phyloP scores from a whole-genome alignment of 2,888 invertebrate species.

The Pyrochroa serraticornis region DNA sequence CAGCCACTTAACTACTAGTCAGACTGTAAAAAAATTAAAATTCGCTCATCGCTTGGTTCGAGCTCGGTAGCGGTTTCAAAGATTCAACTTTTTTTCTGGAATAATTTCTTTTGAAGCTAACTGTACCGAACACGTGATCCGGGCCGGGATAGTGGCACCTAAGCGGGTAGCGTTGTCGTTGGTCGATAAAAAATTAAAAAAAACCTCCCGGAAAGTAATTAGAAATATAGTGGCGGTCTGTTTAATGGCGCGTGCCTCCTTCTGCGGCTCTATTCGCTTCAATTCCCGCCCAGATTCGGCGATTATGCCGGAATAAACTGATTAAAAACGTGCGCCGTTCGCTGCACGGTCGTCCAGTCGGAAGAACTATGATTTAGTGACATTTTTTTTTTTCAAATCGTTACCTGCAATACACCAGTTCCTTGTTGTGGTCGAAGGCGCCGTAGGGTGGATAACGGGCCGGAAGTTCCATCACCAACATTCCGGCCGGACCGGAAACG shows the following conservation, averaged over 20 bases:
- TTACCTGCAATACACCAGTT: slow-evolving; percentile 75
- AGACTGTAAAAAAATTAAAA: too few relatives aligned
- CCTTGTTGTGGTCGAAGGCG: slow-evolving; percentile 71
- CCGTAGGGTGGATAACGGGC: slow-evolving; percentile 73
- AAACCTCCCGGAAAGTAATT: slow-evolving; percentile 33
- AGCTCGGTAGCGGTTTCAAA: too few relatives aligned
- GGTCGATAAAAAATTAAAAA: slow-evolving; percentile 23
- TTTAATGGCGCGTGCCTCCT: slow-evolving; percentile 31
- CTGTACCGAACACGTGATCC: too few relatives aligned
- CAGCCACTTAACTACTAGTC: too few relatives aligned
- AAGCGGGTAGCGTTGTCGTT: too few relatives aligned
- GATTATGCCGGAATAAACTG: slow-evolving; percentile 11
- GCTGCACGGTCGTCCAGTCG: neutral
- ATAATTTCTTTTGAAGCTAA: too few relatives aligned
- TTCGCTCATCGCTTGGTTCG: too few relatives aligned
- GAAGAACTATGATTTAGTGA: neutral
- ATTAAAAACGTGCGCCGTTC: slow-evolving; percentile 8
- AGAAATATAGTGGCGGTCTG: slow-evolving; percentile 32
- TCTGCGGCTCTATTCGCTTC: slow-evolving; percentile 26
- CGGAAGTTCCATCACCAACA: slow-evolving; percentile 74
- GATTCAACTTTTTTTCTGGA: too few relatives aligned
- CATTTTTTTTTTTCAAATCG: slow-evolving; percentile 47
- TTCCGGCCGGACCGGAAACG: slow-evolving; percentile 73
- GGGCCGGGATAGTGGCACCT: too few relatives aligned
- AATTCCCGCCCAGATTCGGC: slow-evolving; percentile 28